Evolutionary conservation across 2,113 vertebrate species (phyloP), one percentile per base, ranked within the genome.

Genomic region (Odobenus rosmarus): DNA sequence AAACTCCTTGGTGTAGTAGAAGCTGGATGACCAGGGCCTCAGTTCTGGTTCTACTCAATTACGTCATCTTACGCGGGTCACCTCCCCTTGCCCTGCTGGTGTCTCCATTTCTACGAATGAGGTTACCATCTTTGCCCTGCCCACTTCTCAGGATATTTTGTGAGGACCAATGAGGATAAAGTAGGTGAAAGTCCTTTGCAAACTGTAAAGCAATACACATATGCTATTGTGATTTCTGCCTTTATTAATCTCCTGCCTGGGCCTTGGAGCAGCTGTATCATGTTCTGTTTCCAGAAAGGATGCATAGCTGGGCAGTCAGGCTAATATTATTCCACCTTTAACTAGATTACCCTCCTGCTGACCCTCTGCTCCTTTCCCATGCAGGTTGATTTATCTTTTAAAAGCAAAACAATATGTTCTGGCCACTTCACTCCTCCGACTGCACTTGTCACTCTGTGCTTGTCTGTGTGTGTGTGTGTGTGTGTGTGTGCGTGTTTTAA

Each of bases 301-400:
- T 23, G 3, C 80, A 62, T 72, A 84, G 33, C 71, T 88, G 88
- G 82, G 57, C 72, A 79, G 61, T 36, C 81, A 55, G 14, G 2
- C 95, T 77, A 76, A 74, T 93, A 62, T 84, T 96, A 88, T 71
- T 79, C 61, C 90, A 64, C 94, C 92, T 95, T 92, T 90, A 69
- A 92, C 31, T 49, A 24, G 82, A 74, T 71, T 81, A 49, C 61
- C 93, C 96, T 96, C 97, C 93, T 1, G 3, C 93, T 85, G 23
- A 64, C 86, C 53, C 86, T n/a, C 39, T 21, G 28, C 90, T 67
- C 67, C 96, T 39, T 88, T 95, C 53, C 97, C 59, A 95, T 77
- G 81, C 84, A 96, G 8, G 92, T 59, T 96, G 49, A 95, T 61
- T 79, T 91, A 31, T 85, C 96, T 95, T 85, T 96, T 55, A 93